A percentile compares a stretch with the other conserved stretches of the same genome.
Evolutionary conservation across 2,888 invertebrate genomes (phyloP).

Genomic region (Lypha dubia): DNA sequence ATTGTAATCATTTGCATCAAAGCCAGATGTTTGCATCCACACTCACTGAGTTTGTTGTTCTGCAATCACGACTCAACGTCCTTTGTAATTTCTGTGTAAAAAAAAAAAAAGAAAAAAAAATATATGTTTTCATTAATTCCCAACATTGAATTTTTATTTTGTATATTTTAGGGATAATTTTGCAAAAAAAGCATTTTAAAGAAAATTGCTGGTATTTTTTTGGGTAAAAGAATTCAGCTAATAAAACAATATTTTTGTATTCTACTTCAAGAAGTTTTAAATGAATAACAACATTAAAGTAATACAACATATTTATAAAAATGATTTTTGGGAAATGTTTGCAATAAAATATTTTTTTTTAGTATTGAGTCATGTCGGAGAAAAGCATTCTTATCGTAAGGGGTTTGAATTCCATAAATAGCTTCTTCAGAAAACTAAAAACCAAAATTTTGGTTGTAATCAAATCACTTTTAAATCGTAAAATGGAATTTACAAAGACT

Average conservation of each 20-base stretch:
- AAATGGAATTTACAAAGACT: too few species aligned
- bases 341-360: too few species aligned
- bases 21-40: constrained; percentile 55
- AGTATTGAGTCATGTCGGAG: too few species aligned
- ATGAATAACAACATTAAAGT: neutral
- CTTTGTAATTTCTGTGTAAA: constrained; percentile 19
- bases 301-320: neutral
- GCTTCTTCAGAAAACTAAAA: too few species aligned
- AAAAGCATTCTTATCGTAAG: too few species aligned
- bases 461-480: too few species aligned
- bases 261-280: neutral
- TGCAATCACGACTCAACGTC: constrained; percentile 42
- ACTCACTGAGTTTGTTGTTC: constrained; percentile 50
- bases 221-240: neutral
- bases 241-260: constrained; percentile 9
- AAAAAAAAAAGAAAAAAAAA: constrained; percentile 2
- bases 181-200: constrained; percentile 23
- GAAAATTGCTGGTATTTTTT: neutral
- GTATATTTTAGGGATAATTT: constrained; percentile 13
- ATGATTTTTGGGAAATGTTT: neutral
- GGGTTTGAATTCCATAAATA: too few species aligned
- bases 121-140: constrained; percentile 6
- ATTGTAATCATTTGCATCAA: constrained; percentile 61
- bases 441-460: too few species aligned
- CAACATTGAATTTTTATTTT: constrained; percentile 22